phyloP scores from a whole-genome alignment of 2,797 vertebrate species.

The Hirundo rustica region DNA sequence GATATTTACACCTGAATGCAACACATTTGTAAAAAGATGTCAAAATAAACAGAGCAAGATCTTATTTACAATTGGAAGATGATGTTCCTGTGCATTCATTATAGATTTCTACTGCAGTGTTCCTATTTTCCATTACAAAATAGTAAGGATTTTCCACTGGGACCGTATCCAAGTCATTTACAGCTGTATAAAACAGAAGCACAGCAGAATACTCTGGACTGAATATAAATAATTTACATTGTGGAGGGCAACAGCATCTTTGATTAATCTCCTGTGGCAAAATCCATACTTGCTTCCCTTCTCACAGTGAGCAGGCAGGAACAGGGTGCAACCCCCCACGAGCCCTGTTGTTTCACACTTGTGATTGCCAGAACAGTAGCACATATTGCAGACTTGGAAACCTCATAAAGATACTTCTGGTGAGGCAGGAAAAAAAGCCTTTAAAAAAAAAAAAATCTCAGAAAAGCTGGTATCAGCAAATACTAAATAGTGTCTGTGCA shows the following conservation, averaged over 20 bases:
- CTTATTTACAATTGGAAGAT: conserved; percentile 75
- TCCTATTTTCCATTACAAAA: conserved; percentile 69
- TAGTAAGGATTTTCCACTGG: conserved; percentile 47
- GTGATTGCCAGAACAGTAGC: not conserved
- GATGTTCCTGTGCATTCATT: conserved; percentile 70
- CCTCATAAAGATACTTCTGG: not conserved
- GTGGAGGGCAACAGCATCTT: conserved; percentile 53
- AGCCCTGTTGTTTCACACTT: not conserved
- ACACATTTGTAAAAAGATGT: conserved; percentile 78
- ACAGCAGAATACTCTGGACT: conserved; percentile 55
- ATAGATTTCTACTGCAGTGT: conserved; percentile 66
- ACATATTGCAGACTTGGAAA: not conserved
- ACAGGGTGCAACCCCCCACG: rapidly evolving
- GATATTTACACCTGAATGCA: conserved; percentile 78
- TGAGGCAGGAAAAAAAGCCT: not conserved
- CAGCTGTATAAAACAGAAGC: conserved; percentile 66
- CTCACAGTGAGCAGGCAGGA: not conserved
- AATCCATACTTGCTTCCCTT: conserved; percentile 28
- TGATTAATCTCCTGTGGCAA: conserved; percentile 62
- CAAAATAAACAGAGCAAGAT: conserved; percentile 78
- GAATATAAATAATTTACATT: conserved; percentile 62
- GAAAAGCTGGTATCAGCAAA: not conserved
- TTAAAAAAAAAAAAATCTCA: not conserved
- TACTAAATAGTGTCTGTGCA: not conserved
- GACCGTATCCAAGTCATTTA: conserved; percentile 61